Conservation (phyloP, 2,113 vertebrate species). For the Cinclus cinclus region DNA sequence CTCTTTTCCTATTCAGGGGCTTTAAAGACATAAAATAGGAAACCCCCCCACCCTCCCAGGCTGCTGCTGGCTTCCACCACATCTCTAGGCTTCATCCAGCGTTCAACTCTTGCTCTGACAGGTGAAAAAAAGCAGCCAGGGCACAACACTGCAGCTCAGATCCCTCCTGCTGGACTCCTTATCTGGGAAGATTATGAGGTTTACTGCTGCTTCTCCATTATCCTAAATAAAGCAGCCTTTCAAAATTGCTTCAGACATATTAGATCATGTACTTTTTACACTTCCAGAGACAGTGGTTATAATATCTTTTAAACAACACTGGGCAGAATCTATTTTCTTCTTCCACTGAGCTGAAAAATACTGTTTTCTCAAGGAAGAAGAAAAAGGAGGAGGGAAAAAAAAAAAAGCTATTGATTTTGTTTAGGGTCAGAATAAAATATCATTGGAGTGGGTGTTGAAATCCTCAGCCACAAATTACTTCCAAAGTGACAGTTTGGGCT, state of each 20-base stretch:
- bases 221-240: constrained; percentile 69
- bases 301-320: constrained; percentile 67
- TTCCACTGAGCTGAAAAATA: constrained; percentile 58
- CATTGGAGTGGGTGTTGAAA: constrained; percentile 62
- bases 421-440: constrained; percentile 72
- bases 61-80: not conserved
- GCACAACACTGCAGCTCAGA: not conserved
- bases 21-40: not conserved
- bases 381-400: constrained; percentile 21
- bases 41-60: no score
- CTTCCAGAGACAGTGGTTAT: constrained; percentile 65
- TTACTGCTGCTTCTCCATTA: constrained; percentile 67
- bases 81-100: not conserved
- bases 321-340: constrained; percentile 62
- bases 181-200: constrained; percentile 45
- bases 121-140: not conserved
- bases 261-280: constrained; percentile 67
- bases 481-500: constrained; percentile 55
- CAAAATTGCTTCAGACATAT: constrained; percentile 64
- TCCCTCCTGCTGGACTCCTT: constrained; percentile 20
- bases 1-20: not conserved
- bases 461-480: constrained; percentile 49
- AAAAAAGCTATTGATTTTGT: constrained; percentile 64
- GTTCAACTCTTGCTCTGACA: not conserved
- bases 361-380: constrained; percentile 56